A percentile compares a stretch with the other conserved stretches of the same genome.
Conservation (phyloP, 2,888 invertebrate genomes). For the Hypomecis atomaria region DNA sequence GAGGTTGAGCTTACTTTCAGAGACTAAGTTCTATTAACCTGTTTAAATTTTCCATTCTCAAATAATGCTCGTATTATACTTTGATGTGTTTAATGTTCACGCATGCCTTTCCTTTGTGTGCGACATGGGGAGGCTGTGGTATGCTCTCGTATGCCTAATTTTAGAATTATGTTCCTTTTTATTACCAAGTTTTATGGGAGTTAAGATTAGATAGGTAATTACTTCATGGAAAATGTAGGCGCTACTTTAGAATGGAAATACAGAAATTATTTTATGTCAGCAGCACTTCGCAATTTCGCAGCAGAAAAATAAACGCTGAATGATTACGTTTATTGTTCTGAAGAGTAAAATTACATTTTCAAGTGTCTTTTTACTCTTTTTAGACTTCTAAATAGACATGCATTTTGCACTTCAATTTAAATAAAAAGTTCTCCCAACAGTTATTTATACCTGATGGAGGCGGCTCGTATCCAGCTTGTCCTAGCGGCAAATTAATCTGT, state of each 20-base stretch:
- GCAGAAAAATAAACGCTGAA: too few species aligned
- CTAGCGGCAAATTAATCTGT: too few species aligned
- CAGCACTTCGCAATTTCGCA: neutral
- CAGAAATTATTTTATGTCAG: neutral
- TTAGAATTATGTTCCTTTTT: slow-evolving; percentile 21
- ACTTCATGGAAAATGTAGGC: neutral
- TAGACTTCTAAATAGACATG: too few species aligned
- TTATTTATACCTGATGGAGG: too few species aligned
- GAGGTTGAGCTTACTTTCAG: too few species aligned
- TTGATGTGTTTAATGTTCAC: slow-evolving; percentile 39
- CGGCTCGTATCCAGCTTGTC: too few species aligned
- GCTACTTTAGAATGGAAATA: neutral
- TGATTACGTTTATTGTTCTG: too few species aligned
- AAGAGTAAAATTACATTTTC: too few species aligned
- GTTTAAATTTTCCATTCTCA: slow-evolving; percentile 32
- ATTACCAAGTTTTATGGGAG: slow-evolving; percentile 23
- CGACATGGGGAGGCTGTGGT: slow-evolving; percentile 11
- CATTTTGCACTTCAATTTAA: too few species aligned
- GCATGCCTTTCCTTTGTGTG: slow-evolving; percentile 36
- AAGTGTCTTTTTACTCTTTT: too few species aligned
- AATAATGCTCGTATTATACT: slow-evolving; percentile 35
- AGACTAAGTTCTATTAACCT: slow-evolving; percentile 8
- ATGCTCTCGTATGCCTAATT: slow-evolving; percentile 19
- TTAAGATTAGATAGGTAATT: slow-evolving; percentile 20
- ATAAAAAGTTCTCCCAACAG: too few species aligned